phyloP scores from a whole-genome alignment of 2,113 vertebrate species.

The Sarotherodon lohbergeri region DNA sequence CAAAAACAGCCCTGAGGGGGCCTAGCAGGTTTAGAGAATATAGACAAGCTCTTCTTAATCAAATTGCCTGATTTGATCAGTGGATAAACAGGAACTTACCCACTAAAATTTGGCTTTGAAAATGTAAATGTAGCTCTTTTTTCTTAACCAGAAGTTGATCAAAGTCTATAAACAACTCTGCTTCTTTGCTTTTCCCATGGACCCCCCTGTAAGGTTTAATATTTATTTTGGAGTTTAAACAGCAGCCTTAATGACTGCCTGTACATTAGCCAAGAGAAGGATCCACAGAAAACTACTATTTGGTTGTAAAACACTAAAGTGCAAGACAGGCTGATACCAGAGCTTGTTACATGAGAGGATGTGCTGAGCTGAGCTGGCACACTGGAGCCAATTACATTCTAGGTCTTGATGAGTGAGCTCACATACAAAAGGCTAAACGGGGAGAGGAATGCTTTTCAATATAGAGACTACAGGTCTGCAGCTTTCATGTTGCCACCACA shows the following conservation, averaged over 20 bases:
- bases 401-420: slow-evolving; percentile 62
- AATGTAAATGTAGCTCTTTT: slow-evolving; percentile 22
- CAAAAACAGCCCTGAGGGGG: slow-evolving; percentile 30
- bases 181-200: slow-evolving; percentile 12
- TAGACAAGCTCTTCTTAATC: slow-evolving; percentile 34
- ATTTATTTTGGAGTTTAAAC: slow-evolving; percentile 59
- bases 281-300: slow-evolving; percentile 58
- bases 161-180: slow-evolving; percentile 2
- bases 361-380: slow-evolving; percentile 63
- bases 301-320: slow-evolving; percentile 75
- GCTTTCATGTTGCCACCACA: slow-evolving; percentile 23
- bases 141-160: slow-evolving; percentile 14
- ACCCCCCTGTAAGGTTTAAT: slow-evolving; percentile 4
- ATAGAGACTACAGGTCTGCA: slow-evolving; percentile 31
- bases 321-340: slow-evolving; percentile 67
- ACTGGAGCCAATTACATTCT: slow-evolving; percentile 64
- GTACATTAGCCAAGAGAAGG: slow-evolving; percentile 64
- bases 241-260: slow-evolving; percentile 46
- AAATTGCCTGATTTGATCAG: slow-evolving; percentile 44
- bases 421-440: slow-evolving; percentile 38
- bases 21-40: slow-evolving; percentile 32
- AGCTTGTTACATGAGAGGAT: slow-evolving; percentile 65
- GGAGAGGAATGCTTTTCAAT: slow-evolving; percentile 12
- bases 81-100: slow-evolving; percentile 38
- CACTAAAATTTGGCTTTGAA: slow-evolving; percentile 14